phyloP scores from a whole-genome alignment of 37 sponge, comb jelly and placozoan genomes.

The Beroe ovata region DNA sequence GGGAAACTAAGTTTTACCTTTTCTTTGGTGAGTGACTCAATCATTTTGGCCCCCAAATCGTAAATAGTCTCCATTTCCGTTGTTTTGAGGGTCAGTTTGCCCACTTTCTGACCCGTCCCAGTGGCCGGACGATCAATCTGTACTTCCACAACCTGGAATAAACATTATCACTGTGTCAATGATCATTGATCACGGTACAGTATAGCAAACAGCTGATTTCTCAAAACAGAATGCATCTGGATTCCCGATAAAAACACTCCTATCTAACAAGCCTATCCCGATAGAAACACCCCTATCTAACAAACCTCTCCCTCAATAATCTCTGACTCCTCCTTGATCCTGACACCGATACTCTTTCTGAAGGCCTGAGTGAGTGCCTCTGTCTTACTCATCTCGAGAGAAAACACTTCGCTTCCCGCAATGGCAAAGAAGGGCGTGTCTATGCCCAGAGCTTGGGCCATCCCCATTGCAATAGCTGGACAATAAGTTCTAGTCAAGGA shows the following conservation, averaged over 20 bases:
- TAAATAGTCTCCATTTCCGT: constrained; percentile 99
- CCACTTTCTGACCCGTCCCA: constrained; percentile 88
- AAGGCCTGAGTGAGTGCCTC: constrained; percentile 96
- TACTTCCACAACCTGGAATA: constrained; percentile 82
- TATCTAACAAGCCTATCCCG: too few species aligned
- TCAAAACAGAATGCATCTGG: too few species aligned
- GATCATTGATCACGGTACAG: too few species aligned
- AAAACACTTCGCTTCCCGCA: constrained; percentile 92
- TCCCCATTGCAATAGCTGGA: constrained; percentile 98
- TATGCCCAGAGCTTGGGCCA: constrained; percentile 94
- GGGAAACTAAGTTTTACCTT: constrained; percentile 77
- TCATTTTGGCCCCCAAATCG: constrained; percentile 97
- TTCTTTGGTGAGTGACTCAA: constrained; percentile 93
- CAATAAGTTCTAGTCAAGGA: too few species aligned
- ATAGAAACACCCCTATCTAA: too few species aligned
- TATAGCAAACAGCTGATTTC: too few species aligned
- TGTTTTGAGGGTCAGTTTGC: constrained; percentile 95
- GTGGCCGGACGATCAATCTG: constrained; percentile 95
- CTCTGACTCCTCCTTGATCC: constrained; percentile 98
- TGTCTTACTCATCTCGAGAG: constrained; percentile 94
- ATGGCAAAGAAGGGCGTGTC: constrained; percentile 96
- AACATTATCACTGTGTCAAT: not conserved
- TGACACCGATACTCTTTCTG: constrained; percentile 90
- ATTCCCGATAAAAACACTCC: too few species aligned
- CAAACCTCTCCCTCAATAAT: constrained; percentile 92